Base-by-base conservation (phyloP, 1,140 invertebrate genomes). In the Luehdorfia chinensis region DNA sequence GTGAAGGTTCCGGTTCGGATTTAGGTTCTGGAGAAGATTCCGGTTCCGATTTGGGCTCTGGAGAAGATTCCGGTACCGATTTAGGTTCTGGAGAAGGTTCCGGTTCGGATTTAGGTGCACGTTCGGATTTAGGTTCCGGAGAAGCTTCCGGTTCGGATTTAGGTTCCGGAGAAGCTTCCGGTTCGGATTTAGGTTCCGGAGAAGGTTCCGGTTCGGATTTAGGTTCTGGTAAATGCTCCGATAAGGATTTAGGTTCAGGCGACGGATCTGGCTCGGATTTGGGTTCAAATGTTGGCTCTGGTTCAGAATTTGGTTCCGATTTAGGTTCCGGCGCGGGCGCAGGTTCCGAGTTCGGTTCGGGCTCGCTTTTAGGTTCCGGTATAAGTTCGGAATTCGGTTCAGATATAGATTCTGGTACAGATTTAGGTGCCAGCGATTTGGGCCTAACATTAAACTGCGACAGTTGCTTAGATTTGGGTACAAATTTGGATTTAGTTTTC, bases 171-270 rank as follows among this genome's bases (percentile, higher is more conserved):
- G 71, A 72, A n/a, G 88, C 83, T 59, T 89, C 77, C 0, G 81
- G 68, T 63, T 87, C 79, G 0, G 88, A 70, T 65, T 87, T 79
- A 0, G 88, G 86, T 61, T 90, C 87, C 0, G 89, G 79, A 33
- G 87, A 76, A 0, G 88, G 78, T 33, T 86, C 81, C 0, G 87
- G 83, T 50, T 86, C 77, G 1, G 80, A 60, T 60, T 81, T 73
- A 4, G 87, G 80, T 70, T 87, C 87, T 2, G 87, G 54, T 49
- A 71, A 78, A 5, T 88, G 84, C 56, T 89, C 77, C 0, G 80
- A 69, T 55, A 84, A 75, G 0, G 87, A 66, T 54, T 83, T 80
- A 0, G 87, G 83, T 61, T 89, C 85, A 0, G 88, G 78, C 32
- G 87, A 84, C 0, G 87, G 65, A 54, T 57, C 59, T 11, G 60